A percentile compares a stretch with the other conserved stretches of the same genome.
Conservation (phyloP, 2,888 invertebrate genomes). For the Melolontha melolontha region DNA sequence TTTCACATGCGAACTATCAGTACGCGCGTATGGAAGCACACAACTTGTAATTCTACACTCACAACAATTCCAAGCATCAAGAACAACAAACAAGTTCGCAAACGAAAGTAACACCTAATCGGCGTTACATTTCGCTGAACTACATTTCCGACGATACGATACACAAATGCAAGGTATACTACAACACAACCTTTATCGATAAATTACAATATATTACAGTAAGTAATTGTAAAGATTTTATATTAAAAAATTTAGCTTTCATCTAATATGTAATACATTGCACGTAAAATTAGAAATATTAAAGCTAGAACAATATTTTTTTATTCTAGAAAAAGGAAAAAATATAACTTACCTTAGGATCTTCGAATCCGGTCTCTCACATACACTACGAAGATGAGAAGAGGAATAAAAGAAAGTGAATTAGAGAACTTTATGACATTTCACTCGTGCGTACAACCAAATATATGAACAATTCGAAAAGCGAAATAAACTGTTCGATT, state of each 20-base stretch:
- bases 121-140: constrained; percentile 10
- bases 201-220: too few species aligned
- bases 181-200: too few species aligned
- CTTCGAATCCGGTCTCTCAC: neutral
- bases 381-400: neutral
- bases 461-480: too few species aligned
- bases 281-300: too few species aligned
- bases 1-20: neutral
- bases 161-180: too few species aligned
- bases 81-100: neutral
- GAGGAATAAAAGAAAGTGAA: neutral
- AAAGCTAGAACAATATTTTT: too few species aligned
- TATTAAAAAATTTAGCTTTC: too few species aligned
- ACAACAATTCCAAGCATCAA: constrained; percentile 3
- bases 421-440: constrained; percentile 16
- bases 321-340: too few species aligned
- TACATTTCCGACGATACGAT: constrained; percentile 3
- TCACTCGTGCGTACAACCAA: constrained; percentile 2
- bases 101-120: constrained; percentile 6
- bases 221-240: too few species aligned
- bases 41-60: constrained; percentile 10
- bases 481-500: too few species aligned
- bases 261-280: too few species aligned
- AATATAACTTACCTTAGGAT: too few species aligned
- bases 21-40: neutral